Percentiles rank a stretch among this genome's conserved stretches.
phyloP scores from a whole-genome alignment of 2,113 vertebrate species.

The Cyanoramphus novaezelandiae region DNA sequence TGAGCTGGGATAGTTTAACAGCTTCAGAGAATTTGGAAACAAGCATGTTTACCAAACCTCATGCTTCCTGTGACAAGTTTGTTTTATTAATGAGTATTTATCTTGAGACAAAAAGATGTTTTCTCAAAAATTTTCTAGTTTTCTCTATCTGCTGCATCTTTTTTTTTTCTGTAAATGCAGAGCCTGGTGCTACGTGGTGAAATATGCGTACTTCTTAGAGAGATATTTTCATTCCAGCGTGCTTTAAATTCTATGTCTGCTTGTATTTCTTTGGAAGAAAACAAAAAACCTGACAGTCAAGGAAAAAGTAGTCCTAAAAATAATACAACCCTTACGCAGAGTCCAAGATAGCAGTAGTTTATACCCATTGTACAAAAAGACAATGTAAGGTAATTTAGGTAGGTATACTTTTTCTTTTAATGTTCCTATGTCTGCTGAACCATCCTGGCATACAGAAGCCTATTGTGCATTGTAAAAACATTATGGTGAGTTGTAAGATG shows the following conservation, averaged over 20 bases:
- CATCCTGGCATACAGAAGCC: neutral
- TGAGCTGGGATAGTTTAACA: neutral
- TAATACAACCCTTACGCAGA: neutral
- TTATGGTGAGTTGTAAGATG: neutral
- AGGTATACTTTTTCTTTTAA: neutral
- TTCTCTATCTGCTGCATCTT: neutral
- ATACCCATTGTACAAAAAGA: neutral
- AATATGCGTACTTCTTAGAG: neutral
- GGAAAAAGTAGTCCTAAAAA: neutral
- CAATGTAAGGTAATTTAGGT: neutral
- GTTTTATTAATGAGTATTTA: neutral
- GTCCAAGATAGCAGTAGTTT: neutral
- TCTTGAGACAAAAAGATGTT: neutral
- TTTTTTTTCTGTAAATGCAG: neutral
- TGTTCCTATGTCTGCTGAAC: neutral
- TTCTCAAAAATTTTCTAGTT: neutral
- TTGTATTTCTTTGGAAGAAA: constrained; percentile 10
- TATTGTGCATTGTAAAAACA: neutral
- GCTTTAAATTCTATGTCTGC: neutral
- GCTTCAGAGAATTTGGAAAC: neutral
- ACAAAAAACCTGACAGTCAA: neutral
- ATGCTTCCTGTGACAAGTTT: neutral
- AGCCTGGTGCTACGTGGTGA: neutral
- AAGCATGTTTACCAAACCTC: neutral
- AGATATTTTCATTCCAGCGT: neutral